Conservation (phyloP, 2,113 vertebrate genomes). For the Podilymbus podiceps region DNA sequence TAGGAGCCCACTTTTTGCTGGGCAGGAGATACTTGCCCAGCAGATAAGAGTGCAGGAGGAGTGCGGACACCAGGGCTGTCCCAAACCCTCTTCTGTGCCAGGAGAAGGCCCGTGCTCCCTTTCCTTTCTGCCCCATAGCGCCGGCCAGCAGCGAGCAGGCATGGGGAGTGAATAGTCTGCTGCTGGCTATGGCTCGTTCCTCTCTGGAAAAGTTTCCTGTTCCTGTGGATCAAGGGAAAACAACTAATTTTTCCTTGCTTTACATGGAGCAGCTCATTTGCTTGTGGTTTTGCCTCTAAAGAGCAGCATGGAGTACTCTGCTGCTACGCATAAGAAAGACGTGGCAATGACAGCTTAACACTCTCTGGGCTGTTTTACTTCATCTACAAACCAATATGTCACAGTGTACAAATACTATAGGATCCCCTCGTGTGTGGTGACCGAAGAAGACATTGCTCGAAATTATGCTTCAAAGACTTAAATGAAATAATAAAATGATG, state of each 20-base stretch:
- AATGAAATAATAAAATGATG: background rate
- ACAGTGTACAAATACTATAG: background rate
- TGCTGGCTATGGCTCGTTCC: background rate
- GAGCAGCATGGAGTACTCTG: background rate
- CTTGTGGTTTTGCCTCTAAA: background rate
- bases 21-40: background rate
- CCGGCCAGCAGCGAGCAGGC: background rate
- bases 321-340: background rate
- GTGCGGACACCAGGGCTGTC: background rate
- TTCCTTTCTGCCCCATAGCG: fast-evolving
- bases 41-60: background rate
- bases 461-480: background rate
- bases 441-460: background rate
- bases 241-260: background rate
- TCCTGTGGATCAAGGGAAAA: background rate
- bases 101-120: background rate
- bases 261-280: background rate
- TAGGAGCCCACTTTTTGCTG: background rate
- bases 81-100: background rate
- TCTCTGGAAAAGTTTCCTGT: background rate
- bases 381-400: background rate
- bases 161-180: background rate
- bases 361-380: background rate
- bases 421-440: background rate
- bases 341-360: background rate